Evolutionary conservation across 2,797 vertebrate species (phyloP).

Genomic region (Anas flavirostris): DNA sequence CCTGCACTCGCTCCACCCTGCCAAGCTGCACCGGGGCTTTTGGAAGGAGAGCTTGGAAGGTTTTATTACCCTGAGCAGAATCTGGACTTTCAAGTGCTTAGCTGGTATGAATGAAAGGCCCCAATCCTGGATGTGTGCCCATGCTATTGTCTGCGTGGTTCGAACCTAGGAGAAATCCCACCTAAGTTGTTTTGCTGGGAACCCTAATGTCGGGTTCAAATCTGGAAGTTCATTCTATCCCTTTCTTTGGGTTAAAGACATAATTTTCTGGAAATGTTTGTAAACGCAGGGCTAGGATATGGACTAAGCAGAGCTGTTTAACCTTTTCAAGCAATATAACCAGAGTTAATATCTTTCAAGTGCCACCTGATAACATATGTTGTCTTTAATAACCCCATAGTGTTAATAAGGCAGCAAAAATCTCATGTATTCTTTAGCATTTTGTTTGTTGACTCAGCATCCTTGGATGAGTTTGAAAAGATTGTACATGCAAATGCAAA

Average conservation of each 20-base stretch:
- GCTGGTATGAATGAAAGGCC: not conserved
- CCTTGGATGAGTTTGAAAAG: not conserved
- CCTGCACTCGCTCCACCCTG: accelerated
- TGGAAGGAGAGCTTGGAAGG: not conserved
- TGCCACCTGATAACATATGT: not conserved
- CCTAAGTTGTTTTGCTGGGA: not conserved
- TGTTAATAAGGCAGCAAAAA: not conserved
- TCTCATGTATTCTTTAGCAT: not conserved
- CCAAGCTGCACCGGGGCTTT: not conserved
- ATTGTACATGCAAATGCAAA: not conserved
- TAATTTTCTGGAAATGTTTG: not conserved
- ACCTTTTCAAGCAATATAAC: not conserved
- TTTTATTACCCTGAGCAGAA: not conserved
- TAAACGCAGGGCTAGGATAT: not conserved
- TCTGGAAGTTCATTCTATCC: not conserved
- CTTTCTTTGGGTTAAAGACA: not conserved
- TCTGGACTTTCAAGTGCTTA: not conserved
- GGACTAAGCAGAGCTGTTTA: not conserved
- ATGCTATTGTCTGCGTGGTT: not conserved
- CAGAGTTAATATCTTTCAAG: not conserved
- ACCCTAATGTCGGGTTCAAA: not conserved
- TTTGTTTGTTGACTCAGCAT: not conserved
- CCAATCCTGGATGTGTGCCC: accelerated
- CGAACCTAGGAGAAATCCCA: not conserved
- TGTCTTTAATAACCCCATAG: not conserved